Evolutionary conservation across 2,888 invertebrate species (phyloP), one percentile per base, ranked within the genome.

Genomic region (Alloscopus bannaensis): DNA sequence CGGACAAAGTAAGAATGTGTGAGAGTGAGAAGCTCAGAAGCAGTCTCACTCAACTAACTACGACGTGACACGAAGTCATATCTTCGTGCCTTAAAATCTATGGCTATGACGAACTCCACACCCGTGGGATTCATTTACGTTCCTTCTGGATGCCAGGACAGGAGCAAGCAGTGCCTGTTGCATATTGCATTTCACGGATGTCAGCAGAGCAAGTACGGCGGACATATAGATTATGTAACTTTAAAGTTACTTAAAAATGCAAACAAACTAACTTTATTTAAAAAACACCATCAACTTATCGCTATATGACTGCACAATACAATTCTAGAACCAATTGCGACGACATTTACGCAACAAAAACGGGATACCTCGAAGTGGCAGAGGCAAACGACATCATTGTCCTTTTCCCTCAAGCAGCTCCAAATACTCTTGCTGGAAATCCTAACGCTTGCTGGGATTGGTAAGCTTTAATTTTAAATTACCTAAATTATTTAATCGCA

Each of bases 171-270:
- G 13, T 86, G 86, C 59, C 69, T 73, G 29, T 62, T 86, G n/a
- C 86, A 86, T 57, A 84, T 86, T 59, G 83, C 84, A 6, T 84
- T 85, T 57, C 86, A 86, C 60, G 86, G 86, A 16, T 86, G 86
- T 72, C 59, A 62, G n/a, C 86, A 86, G 68, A 68, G 79, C 71
- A 82, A 71, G 86, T 84, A 69, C 70, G 52, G 2, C 57, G 24
- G 1, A 6, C 18, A 24, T n/a, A 28, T 24, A 6, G 6, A 3
- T 4, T 4, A 57, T 57, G 57, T 4, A 28, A 22, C n/a, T 24
- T 16, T 57, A 57, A 57, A 28, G 6, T 11, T 22, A 57, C 3
- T 60, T 47, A 47, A n/a, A n/a, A n/a, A n/a, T n/a, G n/a, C n/a
- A n/a, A 60, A 60, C 20, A 16, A 6, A 18, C 4, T 3, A 60